Evolutionary conservation across 2,888 invertebrate genomes (phyloP), one percentile per base, ranked within the genome.

Genomic region (Himalopsyche tibetana): DNA sequence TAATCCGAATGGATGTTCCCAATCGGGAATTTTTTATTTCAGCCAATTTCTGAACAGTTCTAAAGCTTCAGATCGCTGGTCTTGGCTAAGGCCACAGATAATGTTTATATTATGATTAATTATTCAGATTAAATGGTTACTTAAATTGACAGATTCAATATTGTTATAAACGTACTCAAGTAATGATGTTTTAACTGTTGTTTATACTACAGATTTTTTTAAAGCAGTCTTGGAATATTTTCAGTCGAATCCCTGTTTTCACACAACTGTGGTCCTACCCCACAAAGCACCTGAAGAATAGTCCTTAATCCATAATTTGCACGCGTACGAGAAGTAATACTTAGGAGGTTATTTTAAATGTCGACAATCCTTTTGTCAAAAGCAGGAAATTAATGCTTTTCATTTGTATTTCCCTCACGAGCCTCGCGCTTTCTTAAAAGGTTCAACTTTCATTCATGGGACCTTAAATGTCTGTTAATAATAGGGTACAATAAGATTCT

Each of bases 221-320:
- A 9, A n/a, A 45, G 9, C 45, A 45, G 11, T 45, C 51, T 51
- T 4, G 15, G 4, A 51, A 51, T 51, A 51, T 19, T 63, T 28
- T 19, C 19, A 9, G 11, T 63, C 19, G n/a, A 19, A 63, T 63
- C 63, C 63, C 15, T 11, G n/a, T 28, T 19, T 28, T 63, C 15
- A 63, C 19, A 63, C 63, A 63, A 2, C 19, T 4, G 19, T 9
- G 28, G 63, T 19, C 63, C 63, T 63, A 63, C 63, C 63, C 63
- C 63, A 63, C 63, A 63, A 63, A 63, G 63, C 63, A 63, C 63
- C 63, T 19, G 19, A 28, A 63, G 63, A 63, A 63, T 63, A 28
- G 63, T 63, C 63, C 63, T 63, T 63, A 63, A 63, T 63, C 63
- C 63, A 63, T 63, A 63, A 63, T 63, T 63, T 63, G 63, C 63